Evolutionary conservation across 2,113 vertebrate species (phyloP).

Genomic region (Anas platyrhynchos): DNA sequence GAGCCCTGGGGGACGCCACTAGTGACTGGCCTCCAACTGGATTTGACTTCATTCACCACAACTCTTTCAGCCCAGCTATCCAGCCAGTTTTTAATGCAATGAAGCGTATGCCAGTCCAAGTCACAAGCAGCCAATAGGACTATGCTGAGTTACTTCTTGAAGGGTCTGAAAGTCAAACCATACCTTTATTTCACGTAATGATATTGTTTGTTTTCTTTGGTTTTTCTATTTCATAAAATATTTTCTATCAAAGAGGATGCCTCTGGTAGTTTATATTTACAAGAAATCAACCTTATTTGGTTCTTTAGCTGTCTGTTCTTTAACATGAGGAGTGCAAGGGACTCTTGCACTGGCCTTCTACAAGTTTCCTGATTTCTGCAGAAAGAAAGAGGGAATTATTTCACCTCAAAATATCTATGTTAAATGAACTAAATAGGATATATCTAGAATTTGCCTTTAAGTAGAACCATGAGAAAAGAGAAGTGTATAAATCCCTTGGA

Average conservation of each 20-base stretch:
- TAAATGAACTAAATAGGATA: background rate
- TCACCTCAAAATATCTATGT: background rate
- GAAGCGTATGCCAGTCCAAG: no score
- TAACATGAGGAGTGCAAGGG: background rate
- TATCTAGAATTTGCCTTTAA: background rate
- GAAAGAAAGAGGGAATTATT: background rate
- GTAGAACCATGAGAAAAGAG: background rate
- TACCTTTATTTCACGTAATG: background rate
- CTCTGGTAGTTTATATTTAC: background rate
- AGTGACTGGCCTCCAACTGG: no score
- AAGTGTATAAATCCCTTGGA: background rate
- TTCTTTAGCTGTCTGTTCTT: background rate
- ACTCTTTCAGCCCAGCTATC: no score
- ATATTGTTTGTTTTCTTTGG: background rate
- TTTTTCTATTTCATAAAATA: background rate
- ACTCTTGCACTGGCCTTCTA: background rate
- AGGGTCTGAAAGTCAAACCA: background rate
- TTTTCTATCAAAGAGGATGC: background rate
- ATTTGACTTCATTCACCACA: no score
- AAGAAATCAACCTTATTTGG: background rate
- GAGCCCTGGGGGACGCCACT: no score
- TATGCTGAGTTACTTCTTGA: background rate
- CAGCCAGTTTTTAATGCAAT: no score
- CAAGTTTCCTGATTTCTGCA: background rate
- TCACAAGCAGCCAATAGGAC: background rate